Evolutionary conservation across 2,113 vertebrate species (phyloP), one percentile per base, ranked within the genome.

Genomic region (Noturus placidus): DNA sequence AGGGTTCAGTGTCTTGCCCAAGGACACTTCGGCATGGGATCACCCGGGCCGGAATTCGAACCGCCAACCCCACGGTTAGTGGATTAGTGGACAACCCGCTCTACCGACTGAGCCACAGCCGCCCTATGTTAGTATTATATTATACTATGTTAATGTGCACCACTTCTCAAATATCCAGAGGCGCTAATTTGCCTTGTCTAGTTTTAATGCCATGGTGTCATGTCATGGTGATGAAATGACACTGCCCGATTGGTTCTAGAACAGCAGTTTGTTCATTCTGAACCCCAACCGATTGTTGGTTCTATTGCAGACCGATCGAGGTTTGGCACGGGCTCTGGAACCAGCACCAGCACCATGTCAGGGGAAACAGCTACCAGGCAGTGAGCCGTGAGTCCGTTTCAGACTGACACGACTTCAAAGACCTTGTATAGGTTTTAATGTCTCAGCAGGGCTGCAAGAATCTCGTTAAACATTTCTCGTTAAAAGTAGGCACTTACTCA

Each of bases 391-490:
- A 50, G 25, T 14, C 25, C 5, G 13, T 77, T 77, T 52, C 74
- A 77, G 25, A 77, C 74, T 77, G 74, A 77, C 22, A 14, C 5
- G 72, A 50, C 74, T 52, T 77, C 74, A 77, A 77, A 77, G 74
- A 27, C 11, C 74, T 52, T n/a, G 74, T 25, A 76, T 14, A 50
- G 22, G 74, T 27, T 77, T 77, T 50, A 77, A 50, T 15, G 25
- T 52, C 42, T 52, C 74, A 52, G 74, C 74, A 52, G 42, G 74
- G 74, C 74, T n/a, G 42, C 74, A 50, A n/a, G 74, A 27, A 52
- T 77, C 74, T 77, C 25, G 42, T 77, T 77, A 77, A 77, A 50
- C 74, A 50, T 50, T 50, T 7, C 74, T 77, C 25, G 14, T 50
- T 77, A 77, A 77, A 77, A 52, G 25, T n/a, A 50, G 3, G 42